Conservation (phyloP, 2,888 invertebrate genomes). For the Brachycybe producta region DNA sequence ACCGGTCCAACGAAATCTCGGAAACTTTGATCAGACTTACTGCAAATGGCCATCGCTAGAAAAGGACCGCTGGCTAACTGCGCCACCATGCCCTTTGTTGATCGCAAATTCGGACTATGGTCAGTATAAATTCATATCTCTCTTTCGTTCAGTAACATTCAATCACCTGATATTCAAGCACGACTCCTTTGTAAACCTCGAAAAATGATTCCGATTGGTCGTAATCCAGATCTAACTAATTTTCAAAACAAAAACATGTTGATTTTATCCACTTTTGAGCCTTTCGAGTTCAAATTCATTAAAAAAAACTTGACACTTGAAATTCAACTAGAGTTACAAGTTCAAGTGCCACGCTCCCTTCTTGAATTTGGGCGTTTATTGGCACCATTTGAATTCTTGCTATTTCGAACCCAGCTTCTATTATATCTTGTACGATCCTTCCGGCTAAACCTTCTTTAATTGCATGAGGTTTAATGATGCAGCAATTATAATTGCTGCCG, state of each 20-base stretch:
- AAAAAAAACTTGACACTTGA: neutral
- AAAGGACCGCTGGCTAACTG: neutral
- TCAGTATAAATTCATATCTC: neutral
- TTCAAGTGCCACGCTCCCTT: too few relatives aligned
- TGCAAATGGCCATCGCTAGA: neutral
- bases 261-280: too few relatives aligned
- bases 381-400: too few relatives aligned
- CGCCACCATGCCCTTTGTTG: slow-evolving; percentile 1
- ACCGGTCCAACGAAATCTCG: slow-evolving; percentile 4
- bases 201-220: slow-evolving; percentile 1
- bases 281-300: neutral
- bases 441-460: neutral
- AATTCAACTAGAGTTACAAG: too few relatives aligned
- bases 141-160: neutral
- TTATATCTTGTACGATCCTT: neutral
- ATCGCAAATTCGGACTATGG: neutral
- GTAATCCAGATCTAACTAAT: neutral
- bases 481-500: neutral
- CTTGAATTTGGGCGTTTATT: too few relatives aligned
- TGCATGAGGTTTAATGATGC: slow-evolving; percentile 5
- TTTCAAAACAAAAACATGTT: neutral
- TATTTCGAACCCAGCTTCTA: neutral
- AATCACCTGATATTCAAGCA: slow-evolving; percentile 1
- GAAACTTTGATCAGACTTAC: neutral
- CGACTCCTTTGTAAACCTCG: neutral